Percentiles rank a stretch among this genome's conserved stretches.
Conservation (phyloP, 2,888 invertebrate species). For the Clitarchus hookeri region DNA sequence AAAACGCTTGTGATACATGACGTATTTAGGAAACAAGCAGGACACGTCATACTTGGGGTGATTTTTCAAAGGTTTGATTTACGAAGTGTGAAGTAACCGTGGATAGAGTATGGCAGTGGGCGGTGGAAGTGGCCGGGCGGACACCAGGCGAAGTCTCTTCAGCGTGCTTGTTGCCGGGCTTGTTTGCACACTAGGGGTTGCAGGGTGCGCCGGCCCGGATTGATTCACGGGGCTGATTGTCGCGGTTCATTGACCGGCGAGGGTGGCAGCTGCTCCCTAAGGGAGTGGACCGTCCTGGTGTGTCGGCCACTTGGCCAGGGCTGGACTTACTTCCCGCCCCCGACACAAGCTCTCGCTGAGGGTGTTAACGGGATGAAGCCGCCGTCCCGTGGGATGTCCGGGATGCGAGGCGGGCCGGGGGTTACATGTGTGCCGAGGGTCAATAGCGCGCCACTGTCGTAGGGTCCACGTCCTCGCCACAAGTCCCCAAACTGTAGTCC, state of each 20-base stretch:
- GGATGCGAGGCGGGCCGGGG: neutral
- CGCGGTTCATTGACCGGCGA: neutral
- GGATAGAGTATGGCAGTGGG: no score
- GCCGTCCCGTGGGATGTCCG: neutral
- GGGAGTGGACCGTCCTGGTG: neutral
- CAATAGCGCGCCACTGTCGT: neutral
- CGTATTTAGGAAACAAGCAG: no score
- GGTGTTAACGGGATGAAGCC: conserved; percentile 14
- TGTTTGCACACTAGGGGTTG: conserved; percentile 15
- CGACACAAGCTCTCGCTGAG: neutral
- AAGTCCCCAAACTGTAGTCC: neutral
- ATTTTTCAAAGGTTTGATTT: no score
- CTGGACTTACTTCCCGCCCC: neutral
- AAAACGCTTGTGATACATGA: no score
- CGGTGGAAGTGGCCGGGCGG: neutral
- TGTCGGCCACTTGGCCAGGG: neutral
- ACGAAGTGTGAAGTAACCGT: no score
- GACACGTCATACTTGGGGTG: no score
- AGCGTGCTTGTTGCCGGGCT: conserved; percentile 15
- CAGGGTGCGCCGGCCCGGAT: neutral
- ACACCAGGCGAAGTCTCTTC: neutral
- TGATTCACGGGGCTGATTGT: conserved; percentile 24
- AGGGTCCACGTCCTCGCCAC: neutral
- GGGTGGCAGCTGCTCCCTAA: neutral
- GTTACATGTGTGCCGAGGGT: neutral